Base-by-base conservation (phyloP, 2,888 invertebrate species). In the Cryptus armator region DNA sequence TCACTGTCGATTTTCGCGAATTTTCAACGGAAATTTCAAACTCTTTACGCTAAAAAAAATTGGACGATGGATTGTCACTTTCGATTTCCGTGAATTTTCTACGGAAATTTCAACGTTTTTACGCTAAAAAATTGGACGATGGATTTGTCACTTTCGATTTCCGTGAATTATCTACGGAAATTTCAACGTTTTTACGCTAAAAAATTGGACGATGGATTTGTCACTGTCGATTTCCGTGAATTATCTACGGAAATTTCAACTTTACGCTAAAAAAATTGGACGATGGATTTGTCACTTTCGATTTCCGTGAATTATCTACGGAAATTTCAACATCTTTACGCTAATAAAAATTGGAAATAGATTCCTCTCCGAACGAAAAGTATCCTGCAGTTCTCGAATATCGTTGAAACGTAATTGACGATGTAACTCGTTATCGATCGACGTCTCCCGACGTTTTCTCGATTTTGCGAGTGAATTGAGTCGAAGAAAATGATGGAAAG, bases 371-470 rank as follows among this genome's bases (percentile, higher is more conserved):
- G 48, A 62, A 3, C 44, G 62, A 62, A 64, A 64, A 37, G 37
- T 9, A 14, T 32, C 14, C 64, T 9, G 16, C 64, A 7, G 12
- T n/a, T 75, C 14, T 48, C 37, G 19, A 64, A 37, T 51, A 19
- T 75, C 48, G 51, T 51, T 51, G 66, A 29, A 32, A 29, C 62
- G 24, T 5, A 66, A 64, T 75, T 51, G 51, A 75, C 75, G 75
- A 66, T 24, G 48, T 37, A 75, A 75, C 75, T 29, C 75, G 64
- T 75, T 66, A 14, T 48, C 37, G 48, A 32, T 62, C 56, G 32
- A 48, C 32, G 7, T 64, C 32, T 32, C 32, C 12, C 14, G 24
- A 24, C 2, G n/a, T n/a, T 43, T n/a, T 43, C 14, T 48, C 64
- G 70, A 71, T 14, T 48, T 16, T 7, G 24, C 29, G 53, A 62